phyloP scores from a whole-genome alignment of 2,797 vertebrate genomes.

The Schizothorax lantsangensis region DNA sequence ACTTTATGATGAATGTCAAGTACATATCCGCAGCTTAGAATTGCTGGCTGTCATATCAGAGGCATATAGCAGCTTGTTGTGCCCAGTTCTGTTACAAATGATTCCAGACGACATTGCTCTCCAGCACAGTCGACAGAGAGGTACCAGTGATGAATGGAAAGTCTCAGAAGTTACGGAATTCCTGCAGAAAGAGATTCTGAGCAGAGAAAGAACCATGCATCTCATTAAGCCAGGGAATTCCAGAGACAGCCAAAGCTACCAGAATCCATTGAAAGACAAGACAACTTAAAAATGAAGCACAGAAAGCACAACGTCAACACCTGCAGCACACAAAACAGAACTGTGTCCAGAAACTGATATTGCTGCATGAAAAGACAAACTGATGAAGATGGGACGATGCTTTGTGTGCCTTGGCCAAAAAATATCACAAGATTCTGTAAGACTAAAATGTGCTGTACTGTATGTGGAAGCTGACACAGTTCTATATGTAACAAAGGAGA shows the following conservation, averaged over 20 bases:
- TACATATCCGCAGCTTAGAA: constrained; percentile 39
- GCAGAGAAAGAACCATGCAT: constrained; percentile 33
- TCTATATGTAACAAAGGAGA: not conserved
- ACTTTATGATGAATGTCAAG: constrained; percentile 51
- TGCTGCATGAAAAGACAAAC: not conserved
- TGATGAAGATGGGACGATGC: no score
- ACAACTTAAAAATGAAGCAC: not conserved
- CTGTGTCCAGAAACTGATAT: not conserved
- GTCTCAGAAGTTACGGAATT: constrained; percentile 44
- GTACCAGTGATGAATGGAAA: constrained; percentile 33
- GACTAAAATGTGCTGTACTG: constrained; percentile 39
- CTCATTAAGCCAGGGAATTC: constrained; percentile 22
- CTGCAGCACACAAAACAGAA: not conserved
- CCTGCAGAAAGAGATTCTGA: constrained; percentile 38
- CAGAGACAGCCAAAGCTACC: not conserved
- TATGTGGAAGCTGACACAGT: not conserved
- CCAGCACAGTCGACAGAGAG: not conserved
- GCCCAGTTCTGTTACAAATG: constrained; percentile 48
- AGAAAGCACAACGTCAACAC: constrained; percentile 24
- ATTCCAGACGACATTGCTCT: constrained; percentile 48
- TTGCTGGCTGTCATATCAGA: constrained; percentile 42
- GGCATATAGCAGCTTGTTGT: constrained; percentile 48
- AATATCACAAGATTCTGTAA: constrained; percentile 39
- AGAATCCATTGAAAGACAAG: constrained; percentile 2
- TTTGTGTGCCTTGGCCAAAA: not conserved